Conservation (phyloP, 2,113 vertebrate genomes). For the Ailurus styani region DNA sequence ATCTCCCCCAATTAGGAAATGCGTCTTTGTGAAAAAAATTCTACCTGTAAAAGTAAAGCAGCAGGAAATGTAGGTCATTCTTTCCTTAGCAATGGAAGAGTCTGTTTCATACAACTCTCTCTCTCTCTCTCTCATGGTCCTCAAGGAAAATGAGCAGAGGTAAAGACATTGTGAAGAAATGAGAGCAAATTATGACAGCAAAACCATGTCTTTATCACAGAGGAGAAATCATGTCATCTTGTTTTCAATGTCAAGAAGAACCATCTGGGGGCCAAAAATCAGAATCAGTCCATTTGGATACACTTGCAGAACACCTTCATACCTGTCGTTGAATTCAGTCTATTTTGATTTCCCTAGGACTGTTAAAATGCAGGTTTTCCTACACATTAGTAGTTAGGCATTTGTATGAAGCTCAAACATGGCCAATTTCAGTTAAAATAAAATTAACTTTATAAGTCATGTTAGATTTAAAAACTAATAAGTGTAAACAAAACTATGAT, state of each 20-base stretch:
- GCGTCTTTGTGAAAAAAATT: neutral
- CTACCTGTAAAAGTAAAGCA: neutral
- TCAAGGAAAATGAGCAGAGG: neutral
- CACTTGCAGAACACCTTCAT: neutral
- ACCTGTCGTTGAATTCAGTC: neutral
- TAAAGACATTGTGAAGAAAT: neutral
- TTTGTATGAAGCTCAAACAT: neutral
- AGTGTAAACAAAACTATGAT: neutral
- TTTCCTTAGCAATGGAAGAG: neutral
- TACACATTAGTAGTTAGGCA: neutral
- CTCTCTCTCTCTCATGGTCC: neutral
- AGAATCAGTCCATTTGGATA: neutral
- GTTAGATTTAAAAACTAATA: neutral
- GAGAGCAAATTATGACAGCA: neutral
- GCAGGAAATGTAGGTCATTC: neutral
- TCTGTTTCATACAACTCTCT: neutral
- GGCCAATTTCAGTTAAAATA: neutral
- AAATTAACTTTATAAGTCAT: neutral
- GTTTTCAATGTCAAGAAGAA: neutral
- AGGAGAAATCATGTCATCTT: neutral
- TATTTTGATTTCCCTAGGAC: neutral
- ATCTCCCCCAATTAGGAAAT: neutral
- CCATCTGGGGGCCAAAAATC: neutral
- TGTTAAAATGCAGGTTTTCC: neutral
- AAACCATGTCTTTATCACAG: neutral